A percentile compares a stretch with the other conserved stretches of the same genome.
phyloP scores from a whole-genome alignment of 2,797 vertebrate genomes.

The Leuciscus waleckii region DNA sequence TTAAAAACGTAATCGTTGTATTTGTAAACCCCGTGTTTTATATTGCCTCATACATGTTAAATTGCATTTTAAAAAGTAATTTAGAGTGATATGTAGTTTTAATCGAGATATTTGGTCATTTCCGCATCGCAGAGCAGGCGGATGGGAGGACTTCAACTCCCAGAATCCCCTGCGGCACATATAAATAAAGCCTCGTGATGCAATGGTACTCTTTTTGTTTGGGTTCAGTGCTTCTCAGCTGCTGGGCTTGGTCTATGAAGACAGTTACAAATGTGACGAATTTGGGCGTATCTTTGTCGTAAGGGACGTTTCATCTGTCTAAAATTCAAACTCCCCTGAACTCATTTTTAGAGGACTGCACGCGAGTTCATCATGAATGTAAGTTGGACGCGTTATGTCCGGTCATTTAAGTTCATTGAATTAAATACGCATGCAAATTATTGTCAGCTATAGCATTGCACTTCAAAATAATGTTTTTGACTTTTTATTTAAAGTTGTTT shows the following conservation, averaged over 20 bases:
- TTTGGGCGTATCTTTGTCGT: neutral
- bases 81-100: neutral
- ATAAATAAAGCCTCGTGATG: constrained; percentile 37
- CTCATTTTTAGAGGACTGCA: neutral
- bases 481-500: neutral
- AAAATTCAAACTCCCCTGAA: neutral
- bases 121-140: neutral
- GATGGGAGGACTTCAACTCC: neutral
- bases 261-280: neutral
- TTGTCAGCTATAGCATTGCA: neutral
- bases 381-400: neutral
- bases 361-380: constrained; percentile 33
- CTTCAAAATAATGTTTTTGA: neutral
- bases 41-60: neutral
- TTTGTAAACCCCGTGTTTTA: neutral
- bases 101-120: neutral
- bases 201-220: neutral
- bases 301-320: neutral
- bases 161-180: neutral
- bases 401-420: neutral
- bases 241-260: neutral
- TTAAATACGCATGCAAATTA: no score
- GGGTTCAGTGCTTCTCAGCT: neutral
- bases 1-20: neutral
- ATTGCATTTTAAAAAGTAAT: neutral